Conservation (phyloP, 2,888 invertebrate genomes). For the Petrolisthes manimaculis region DNA sequence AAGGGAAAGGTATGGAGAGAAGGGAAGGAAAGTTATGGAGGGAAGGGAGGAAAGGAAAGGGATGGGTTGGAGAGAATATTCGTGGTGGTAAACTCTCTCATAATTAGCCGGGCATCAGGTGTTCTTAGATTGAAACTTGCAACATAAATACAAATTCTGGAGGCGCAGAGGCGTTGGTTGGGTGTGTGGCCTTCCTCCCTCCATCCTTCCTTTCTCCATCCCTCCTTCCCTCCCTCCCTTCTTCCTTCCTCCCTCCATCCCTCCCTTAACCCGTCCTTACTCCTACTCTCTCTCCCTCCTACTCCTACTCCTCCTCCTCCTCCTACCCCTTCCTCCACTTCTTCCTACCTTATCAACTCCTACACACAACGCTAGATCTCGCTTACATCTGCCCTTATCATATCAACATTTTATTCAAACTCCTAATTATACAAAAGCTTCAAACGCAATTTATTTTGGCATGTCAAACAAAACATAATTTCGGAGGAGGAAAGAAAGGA, state of each 20-base stretch:
- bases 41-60: background rate
- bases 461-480: no score
- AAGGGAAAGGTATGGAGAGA: background rate
- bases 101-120: conserved; percentile 59
- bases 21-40: background rate
- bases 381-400: no score
- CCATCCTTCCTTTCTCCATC: background rate
- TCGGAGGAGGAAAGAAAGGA: background rate
- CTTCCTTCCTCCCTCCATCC: background rate
- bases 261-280: background rate
- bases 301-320: no score
- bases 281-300: no score
- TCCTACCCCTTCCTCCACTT: no score
- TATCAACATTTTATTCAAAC: no score
- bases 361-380: no score
- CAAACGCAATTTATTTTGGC: no score
- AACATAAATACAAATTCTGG: conserved; percentile 56
- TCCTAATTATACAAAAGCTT: no score
- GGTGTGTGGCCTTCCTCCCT: background rate
- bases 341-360: background rate
- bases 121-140: conserved; percentile 60
- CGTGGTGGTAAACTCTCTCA: conserved; percentile 31
- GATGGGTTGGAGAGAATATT: conserved; percentile 22
- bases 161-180: conserved; percentile 6
- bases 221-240: background rate